phyloP scores from a whole-genome alignment of 2,797 vertebrate genomes.

The Tauraco hartlaubi region DNA sequence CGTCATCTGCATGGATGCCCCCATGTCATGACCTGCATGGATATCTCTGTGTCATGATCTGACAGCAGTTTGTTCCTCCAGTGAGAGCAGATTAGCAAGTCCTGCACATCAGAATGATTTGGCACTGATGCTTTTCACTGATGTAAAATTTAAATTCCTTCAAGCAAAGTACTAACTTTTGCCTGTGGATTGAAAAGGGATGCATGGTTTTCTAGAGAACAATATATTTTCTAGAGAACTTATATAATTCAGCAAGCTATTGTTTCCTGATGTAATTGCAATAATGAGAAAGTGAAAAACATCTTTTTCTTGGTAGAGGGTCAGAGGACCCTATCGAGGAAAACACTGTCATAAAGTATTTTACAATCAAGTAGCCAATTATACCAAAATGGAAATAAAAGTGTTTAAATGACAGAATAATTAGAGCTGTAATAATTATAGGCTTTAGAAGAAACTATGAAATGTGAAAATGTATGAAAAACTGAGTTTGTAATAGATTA shows the following conservation, averaged over 20 bases:
- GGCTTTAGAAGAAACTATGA: conserved; percentile 21
- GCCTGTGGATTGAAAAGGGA: background rate
- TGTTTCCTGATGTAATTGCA: conserved; percentile 11
- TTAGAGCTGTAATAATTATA: conserved; percentile 15
- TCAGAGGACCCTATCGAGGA: background rate
- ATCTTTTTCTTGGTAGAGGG: conserved; percentile 24
- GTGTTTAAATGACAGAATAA: conserved; percentile 55
- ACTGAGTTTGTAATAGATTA: background rate
- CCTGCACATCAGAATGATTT: background rate
- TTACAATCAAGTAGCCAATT: background rate
- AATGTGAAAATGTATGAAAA: conserved; percentile 20
- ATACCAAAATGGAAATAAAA: conserved; percentile 34
- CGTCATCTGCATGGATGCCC: background rate
- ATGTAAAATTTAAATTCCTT: conserved; percentile 20
- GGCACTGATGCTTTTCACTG: background rate
- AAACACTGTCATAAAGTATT: conserved; percentile 23
- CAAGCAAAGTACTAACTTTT: conserved; percentile 2
- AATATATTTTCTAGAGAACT: background rate
- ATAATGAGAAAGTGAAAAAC: conserved; percentile 23
- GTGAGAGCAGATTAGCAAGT: accelerated
- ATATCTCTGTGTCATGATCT: background rate
- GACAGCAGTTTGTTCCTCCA: background rate
- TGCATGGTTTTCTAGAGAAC: background rate
- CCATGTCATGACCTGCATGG: background rate
- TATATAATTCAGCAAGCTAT: background rate